Conservation (phyloP, 2,797 vertebrate genomes). For the Cuculus canorus region DNA sequence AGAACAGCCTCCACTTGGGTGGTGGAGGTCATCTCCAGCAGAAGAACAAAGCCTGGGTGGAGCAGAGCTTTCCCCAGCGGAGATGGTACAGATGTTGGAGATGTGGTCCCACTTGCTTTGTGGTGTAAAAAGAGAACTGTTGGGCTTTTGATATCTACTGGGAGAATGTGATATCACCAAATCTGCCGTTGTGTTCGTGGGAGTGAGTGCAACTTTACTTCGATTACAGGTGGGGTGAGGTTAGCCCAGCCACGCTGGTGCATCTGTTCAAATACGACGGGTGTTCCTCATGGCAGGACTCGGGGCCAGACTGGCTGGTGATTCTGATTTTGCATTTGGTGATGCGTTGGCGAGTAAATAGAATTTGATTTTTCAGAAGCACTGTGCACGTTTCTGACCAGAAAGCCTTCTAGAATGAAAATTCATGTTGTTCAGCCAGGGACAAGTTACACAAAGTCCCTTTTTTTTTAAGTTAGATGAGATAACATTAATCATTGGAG, state of each 20-base stretch:
- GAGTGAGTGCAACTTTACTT: neutral
- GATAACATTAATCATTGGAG: neutral
- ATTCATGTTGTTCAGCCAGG: neutral
- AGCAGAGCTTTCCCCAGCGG: rapidly evolving
- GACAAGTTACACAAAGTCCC: neutral
- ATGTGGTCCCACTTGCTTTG: neutral
- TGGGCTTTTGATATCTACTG: neutral
- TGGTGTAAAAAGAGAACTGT: neutral
- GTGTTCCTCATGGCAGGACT: neutral
- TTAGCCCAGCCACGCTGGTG: rapidly evolving
- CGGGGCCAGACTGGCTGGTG: neutral
- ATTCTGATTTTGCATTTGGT: neutral
- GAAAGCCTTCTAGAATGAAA: neutral
- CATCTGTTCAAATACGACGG: rapidly evolving
- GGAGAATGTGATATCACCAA: neutral
- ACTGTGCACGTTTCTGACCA: neutral
- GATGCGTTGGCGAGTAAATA: neutral
- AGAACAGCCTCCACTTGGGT: rapidly evolving
- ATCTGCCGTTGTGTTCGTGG: neutral
- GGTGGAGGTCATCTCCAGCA: rapidly evolving
- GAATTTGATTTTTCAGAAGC: neutral
- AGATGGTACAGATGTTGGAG: neutral
- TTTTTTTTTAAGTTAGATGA: neutral
- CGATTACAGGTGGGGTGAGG: neutral
- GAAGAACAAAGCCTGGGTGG: rapidly evolving